Evolutionary conservation across 2,113 vertebrate species (phyloP).

Genomic region (Bos javanicus): DNA sequence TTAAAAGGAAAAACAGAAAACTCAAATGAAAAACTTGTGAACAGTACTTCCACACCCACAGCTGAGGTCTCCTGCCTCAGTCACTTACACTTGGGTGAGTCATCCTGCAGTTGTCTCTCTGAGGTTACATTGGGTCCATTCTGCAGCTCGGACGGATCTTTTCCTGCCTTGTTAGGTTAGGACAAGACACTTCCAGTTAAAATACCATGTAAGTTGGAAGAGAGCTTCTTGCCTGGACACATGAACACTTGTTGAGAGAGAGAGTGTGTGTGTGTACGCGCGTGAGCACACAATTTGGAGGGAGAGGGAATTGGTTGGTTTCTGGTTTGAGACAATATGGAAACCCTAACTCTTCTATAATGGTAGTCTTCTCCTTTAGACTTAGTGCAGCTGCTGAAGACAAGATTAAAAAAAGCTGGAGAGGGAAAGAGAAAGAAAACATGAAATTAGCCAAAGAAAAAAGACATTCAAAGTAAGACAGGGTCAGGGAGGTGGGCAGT

Average conservation of each 20-base stretch:
- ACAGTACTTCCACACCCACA: conserved; percentile 44
- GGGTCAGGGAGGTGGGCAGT: conserved; percentile 43
- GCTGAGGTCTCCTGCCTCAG: conserved; percentile 61
- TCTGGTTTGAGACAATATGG: conserved; percentile 76
- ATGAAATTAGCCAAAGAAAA: conserved; percentile 79
- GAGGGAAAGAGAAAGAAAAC: conserved; percentile 81
- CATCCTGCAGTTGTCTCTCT: conserved; percentile 59
- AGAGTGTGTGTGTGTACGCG: neutral
- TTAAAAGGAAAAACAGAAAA: conserved; percentile 1
- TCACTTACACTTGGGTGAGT: conserved; percentile 63
- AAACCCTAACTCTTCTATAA: conserved; percentile 90
- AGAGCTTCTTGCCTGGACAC: conserved; percentile 78
- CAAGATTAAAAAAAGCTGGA: conserved; percentile 99
- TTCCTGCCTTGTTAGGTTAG: conserved; percentile 77
- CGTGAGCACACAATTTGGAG: neutral
- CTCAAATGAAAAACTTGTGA: neutral
- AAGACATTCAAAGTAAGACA: conserved; percentile 70
- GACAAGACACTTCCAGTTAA: conserved; percentile 78
- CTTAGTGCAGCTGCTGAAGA: conserved; percentile 89
- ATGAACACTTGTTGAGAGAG: conserved; percentile 68
- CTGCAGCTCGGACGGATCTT: conserved; percentile 59
- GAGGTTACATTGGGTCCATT: conserved; percentile 62
- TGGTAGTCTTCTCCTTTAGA: conserved; percentile 94
- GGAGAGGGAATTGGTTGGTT: conserved; percentile 41
- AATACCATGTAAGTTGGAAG: conserved; percentile 83